Evolutionary conservation across 2,113 vertebrate species (phyloP), one percentile per base, ranked within the genome.

Genomic region (Casuarius casuarius): DNA sequence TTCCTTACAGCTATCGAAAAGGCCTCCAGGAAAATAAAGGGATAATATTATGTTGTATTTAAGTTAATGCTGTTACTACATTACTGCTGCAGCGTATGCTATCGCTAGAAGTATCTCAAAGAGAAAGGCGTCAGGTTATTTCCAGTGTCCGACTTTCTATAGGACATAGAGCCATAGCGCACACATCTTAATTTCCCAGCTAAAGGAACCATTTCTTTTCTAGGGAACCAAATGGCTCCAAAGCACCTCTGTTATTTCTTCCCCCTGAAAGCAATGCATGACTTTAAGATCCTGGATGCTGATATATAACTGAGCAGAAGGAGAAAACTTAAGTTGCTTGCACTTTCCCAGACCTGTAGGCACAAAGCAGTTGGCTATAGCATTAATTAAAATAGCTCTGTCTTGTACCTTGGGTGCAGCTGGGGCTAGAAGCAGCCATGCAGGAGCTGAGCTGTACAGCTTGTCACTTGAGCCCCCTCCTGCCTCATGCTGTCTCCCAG

Each of bases 401-500:
- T 33, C 46, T 56, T 12, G 22, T 40, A 62, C 18, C 16, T 46
- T 1, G 4, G 21, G 31, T 28, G 62, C 25, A 8, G 9, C 9
- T 16, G 42, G 49, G 15, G 49, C 35, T 20, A 71, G 71, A 65
- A 78, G 70, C 51, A 75, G 15, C 40, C 40, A 17, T 74, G 46
- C 51, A 83, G 9, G 26, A 79, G 1, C 20, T n/a, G 46, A 79
- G 40, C 35, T 62, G 10, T 3, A n/a, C 46, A 49, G 15, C 19
- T 83, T 79, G 51, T 52, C 58, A 26, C 1, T 8, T 29, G 48
- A 26, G 35, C 20, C 52, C n/a, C 19, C n/a, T 29, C 18, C 59
- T n/a, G 15, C 1, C 0, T 23, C 16, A 31, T 0, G 1, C 35
- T 19, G 9, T 11, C 23, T n/a, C 67, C 33, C 14, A 5, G 14